A percentile compares a stretch with the other conserved stretches of the same genome.
phyloP scores from a whole-genome alignment of 2,113 vertebrate species.

The Sarotherodon lohbergeri region DNA sequence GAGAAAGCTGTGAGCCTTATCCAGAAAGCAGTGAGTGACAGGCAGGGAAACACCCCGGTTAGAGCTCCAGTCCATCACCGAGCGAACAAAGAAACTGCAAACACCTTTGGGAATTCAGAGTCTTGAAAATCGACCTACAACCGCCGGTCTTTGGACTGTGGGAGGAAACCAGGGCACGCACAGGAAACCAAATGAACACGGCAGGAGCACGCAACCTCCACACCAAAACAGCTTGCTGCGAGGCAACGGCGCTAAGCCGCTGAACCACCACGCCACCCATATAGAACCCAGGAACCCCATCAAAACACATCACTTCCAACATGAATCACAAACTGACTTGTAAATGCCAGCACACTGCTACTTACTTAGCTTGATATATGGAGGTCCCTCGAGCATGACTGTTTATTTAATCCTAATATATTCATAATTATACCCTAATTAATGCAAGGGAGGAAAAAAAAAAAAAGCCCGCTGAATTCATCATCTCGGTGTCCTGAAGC shows the following conservation, averaged over 20 bases:
- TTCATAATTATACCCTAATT: constrained; percentile 74
- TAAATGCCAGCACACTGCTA: constrained; percentile 38
- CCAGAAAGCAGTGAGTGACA: constrained; percentile 18
- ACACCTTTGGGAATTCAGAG: constrained; percentile 17
- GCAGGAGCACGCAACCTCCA: background rate
- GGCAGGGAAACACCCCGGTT: constrained; percentile 7
- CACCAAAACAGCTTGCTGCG: background rate
- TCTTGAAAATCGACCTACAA: constrained; percentile 15
- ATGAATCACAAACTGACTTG: constrained; percentile 29
- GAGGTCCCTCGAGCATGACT: constrained; percentile 56
- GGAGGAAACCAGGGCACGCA: background rate
- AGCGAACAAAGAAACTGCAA: constrained; percentile 24
- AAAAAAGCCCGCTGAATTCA: constrained; percentile 64
- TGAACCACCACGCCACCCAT: background rate
- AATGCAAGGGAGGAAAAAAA: constrained; percentile 63
- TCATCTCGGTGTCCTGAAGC: constrained; percentile 62
- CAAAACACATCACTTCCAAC: constrained; percentile 15
- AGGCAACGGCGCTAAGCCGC: background rate
- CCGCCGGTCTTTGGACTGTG: background rate
- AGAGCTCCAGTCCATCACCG: background rate
- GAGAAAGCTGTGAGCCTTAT: background rate
- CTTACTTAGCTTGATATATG: constrained; percentile 54
- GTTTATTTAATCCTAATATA: constrained; percentile 71
- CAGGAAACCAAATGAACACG: background rate
- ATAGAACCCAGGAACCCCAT: background rate